Evolutionary conservation across 2,797 vertebrate species (phyloP).

Genomic region (Macropus fuliginosus): DNA sequence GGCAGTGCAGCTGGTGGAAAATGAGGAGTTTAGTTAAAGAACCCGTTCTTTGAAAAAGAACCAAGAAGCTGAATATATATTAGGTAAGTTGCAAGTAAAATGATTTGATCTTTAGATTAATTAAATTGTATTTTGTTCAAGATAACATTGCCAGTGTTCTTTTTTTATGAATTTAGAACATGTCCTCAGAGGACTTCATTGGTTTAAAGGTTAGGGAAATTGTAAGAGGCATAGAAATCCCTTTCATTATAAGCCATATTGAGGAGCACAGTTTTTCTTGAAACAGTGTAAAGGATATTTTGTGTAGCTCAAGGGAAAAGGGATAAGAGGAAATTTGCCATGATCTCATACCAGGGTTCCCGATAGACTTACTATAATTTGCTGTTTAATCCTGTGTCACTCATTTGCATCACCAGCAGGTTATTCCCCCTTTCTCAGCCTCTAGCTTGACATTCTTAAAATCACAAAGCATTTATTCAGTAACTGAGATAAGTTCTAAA

Average conservation of each 20-base stretch:
- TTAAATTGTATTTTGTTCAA: constrained; percentile 26
- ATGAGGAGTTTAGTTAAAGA: not conserved
- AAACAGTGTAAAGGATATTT: constrained; percentile 3
- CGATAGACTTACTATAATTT: not conserved
- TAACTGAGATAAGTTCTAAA: not conserved
- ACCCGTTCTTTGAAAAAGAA: not conserved
- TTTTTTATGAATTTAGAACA: not conserved
- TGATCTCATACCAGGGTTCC: not conserved
- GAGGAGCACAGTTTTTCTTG: not conserved
- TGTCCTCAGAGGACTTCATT: not conserved
- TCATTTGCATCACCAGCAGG: not conserved
- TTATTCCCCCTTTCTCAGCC: not conserved
- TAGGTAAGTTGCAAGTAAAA: constrained; percentile 1
- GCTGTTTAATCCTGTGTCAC: not conserved
- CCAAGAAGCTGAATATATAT: not conserved
- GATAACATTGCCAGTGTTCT: not conserved
- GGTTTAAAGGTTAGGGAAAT: constrained; percentile 25
- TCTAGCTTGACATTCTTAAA: not conserved
- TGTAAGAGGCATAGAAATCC: not conserved
- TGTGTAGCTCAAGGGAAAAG: not conserved
- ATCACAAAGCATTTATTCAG: not conserved
- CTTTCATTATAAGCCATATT: constrained; percentile 27
- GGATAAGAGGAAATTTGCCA: not conserved
- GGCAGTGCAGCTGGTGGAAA: not conserved
- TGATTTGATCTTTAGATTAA: constrained; percentile 4